Evolutionary conservation across 2,797 vertebrate species (phyloP).

Genomic region (Cirrhinus mrigala): DNA sequence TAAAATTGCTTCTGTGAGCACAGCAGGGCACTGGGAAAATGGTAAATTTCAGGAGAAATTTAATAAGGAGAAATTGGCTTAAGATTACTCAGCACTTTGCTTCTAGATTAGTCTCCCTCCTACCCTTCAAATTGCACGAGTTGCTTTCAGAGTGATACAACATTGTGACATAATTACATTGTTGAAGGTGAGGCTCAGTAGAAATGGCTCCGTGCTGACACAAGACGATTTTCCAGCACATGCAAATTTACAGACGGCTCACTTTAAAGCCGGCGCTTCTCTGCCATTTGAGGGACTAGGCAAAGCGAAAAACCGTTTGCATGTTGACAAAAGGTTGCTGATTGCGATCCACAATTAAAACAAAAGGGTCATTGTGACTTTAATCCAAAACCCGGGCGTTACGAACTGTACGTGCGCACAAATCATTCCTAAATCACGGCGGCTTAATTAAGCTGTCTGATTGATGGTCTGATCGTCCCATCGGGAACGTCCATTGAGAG

Average conservation of each 20-base stretch:
- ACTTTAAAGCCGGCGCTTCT: slow-evolving; percentile 50
- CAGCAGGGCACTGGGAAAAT: slow-evolving; percentile 56
- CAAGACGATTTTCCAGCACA: slow-evolving; percentile 66
- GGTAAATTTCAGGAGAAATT: slow-evolving; percentile 84
- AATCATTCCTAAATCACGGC: slow-evolving; percentile 38
- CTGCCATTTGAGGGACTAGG: slow-evolving; percentile 53
- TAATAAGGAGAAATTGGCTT: slow-evolving; percentile 87
- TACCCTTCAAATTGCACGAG: slow-evolving; percentile 68
- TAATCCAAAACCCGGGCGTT: not conserved
- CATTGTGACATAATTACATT: slow-evolving; percentile 68
- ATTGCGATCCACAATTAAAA: slow-evolving; percentile 55
- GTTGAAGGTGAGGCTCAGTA: slow-evolving; percentile 61
- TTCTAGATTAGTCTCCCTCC: slow-evolving; percentile 72
- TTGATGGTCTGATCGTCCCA: slow-evolving; percentile 27
- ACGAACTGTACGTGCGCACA: slow-evolving; percentile 10
- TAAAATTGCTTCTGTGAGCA: slow-evolving; percentile 61
- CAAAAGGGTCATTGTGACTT: slow-evolving; percentile 51
- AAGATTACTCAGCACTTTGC: slow-evolving; percentile 88
- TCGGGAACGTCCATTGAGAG: slow-evolving; percentile 31
- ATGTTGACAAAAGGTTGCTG: slow-evolving; percentile 51
- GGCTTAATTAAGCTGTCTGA: slow-evolving; percentile 39
- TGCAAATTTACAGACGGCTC: slow-evolving; percentile 62
- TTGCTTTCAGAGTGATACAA: slow-evolving; percentile 66
- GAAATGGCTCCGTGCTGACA: slow-evolving; percentile 65
- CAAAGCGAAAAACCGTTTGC: slow-evolving; percentile 29